phyloP scores from a whole-genome alignment of 2,113 vertebrate genomes.

The Peromyscus maniculatus region DNA sequence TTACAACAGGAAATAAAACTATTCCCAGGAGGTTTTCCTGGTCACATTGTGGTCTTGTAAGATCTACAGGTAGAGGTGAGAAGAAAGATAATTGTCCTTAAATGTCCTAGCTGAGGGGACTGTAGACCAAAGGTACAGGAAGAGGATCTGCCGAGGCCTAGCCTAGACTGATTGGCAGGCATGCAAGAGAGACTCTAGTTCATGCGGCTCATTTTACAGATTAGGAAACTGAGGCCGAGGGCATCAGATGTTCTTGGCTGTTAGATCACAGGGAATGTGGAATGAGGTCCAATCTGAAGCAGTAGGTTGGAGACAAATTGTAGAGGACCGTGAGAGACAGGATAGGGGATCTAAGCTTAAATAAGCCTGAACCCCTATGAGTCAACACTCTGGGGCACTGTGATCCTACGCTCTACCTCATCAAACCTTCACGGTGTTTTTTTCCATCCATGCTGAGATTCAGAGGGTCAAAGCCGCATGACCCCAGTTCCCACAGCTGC shows the following conservation, averaged over 20 bases:
- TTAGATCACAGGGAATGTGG: no score
- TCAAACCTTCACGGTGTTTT: background rate
- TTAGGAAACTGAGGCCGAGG: background rate
- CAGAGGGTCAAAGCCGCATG: background rate
- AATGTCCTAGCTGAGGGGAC: background rate
- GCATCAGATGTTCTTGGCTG: background rate
- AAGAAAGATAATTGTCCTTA: background rate
- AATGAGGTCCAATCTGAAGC: background rate
- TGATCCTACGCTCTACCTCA: accelerated
- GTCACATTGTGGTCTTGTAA: background rate
- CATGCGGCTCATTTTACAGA: background rate
- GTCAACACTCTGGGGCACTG: background rate
- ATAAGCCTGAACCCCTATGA: background rate
- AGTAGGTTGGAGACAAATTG: background rate
- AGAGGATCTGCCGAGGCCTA: background rate
- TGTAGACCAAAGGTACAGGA: background rate
- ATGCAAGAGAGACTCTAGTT: background rate
- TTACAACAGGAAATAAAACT: background rate
- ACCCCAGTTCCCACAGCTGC: background rate
- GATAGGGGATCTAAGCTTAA: background rate
- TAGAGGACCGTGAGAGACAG: background rate
- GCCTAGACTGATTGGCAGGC: background rate
- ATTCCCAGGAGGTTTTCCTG: background rate
- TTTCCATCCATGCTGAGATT: slow-evolving; percentile 34
- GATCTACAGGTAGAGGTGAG: background rate